A percentile compares a stretch with the other conserved stretches of the same genome.
Evolutionary conservation across 1,140 invertebrate species (phyloP).

Genomic region (Musca domestica): DNA sequence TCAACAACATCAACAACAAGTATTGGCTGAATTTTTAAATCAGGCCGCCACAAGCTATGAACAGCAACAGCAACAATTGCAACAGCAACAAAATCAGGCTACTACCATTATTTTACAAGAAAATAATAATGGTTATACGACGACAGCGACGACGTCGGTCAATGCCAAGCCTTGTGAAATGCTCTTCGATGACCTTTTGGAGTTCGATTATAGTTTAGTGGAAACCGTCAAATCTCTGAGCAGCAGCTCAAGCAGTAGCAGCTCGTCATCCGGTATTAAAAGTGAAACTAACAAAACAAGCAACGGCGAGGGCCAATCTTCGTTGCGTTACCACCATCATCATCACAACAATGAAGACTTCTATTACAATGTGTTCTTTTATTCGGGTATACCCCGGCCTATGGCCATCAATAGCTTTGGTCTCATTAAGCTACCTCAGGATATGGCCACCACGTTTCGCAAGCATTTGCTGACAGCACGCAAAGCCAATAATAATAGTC

Average conservation of each 20-base stretch:
- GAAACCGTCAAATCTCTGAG: conserved; percentile 19
- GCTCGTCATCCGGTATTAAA: background rate
- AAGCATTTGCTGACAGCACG: conserved; percentile 43
- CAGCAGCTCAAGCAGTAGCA: conserved; percentile 8
- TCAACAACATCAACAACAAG: conserved; percentile 44
- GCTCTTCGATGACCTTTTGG: conserved; percentile 22
- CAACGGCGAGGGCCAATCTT: background rate
- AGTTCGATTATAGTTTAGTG: conserved; percentile 19
- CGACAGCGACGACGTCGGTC: background rate
- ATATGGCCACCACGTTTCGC: conserved; percentile 43
- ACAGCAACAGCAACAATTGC: background rate
- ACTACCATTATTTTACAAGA: background rate
- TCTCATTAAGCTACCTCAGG: conserved; percentile 44
- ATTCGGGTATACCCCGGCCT: conserved; percentile 41
- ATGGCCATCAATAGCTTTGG: conserved; percentile 47
- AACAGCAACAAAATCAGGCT: background rate
- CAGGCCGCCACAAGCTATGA: conserved; percentile 37
- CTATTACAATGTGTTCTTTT: conserved; percentile 47
- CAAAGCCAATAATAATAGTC: conserved; percentile 43
- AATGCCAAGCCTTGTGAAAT: background rate
- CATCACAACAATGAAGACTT: conserved; percentile 43
- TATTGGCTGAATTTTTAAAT: conserved; percentile 44
- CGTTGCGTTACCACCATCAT: background rate
- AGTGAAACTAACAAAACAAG: background rate
- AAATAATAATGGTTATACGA: too few species aligned